Evolutionary conservation across 2,797 vertebrate species (phyloP), one percentile per base, ranked within the genome.

Genomic region (Heliangelus exortis): DNA sequence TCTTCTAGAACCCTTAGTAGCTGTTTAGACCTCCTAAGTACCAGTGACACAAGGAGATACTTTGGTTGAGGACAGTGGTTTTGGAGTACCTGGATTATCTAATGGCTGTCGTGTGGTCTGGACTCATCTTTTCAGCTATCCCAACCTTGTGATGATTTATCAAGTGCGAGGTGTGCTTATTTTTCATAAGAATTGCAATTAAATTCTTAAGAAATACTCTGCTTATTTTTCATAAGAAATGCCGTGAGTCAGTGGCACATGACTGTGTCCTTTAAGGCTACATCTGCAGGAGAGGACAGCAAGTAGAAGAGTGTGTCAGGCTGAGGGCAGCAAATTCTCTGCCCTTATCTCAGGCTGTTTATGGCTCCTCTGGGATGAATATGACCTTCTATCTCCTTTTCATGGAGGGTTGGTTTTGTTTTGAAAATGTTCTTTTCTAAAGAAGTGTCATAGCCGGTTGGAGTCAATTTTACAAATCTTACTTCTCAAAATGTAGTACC

Each of bases 311-410:
- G 67, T 45, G 68, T 89, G 91, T 84, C 5, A 33, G 86, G 84
- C 81, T 78, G 77, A 89, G 87, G 12, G 16, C 96, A 94, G 97
- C 95, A 93, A 57, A 93, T 94, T 97, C 93, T 63, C 83, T 93
- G 92, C 91, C 82, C 84, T 96, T 97, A 97, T 97, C 97, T 96
- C 1, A n/a, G 66, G 54, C 84, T 94, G 86, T 95, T 97, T 97
- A 94, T 87, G 91, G 58, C 79, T 97, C 94, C 92, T 84, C 58
- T 72, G 94, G 93, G 96, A 97, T 80, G 69, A 89, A 67, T 77
- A 77, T 96, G 93, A 97, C 96, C 95, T 97, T 93, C 67, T 90
- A 77, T 90, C 87, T 95, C 89, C 82, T 96, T 95, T 96, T 80
- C 58, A 86, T 0, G 2, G 41, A 87, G 94, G 33, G 80, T 90